A percentile compares a stretch with the other conserved stretches of the same genome.
Evolutionary conservation across 2,888 invertebrate genomes (phyloP).

Genomic region (Lacanobia wlatinum): DNA sequence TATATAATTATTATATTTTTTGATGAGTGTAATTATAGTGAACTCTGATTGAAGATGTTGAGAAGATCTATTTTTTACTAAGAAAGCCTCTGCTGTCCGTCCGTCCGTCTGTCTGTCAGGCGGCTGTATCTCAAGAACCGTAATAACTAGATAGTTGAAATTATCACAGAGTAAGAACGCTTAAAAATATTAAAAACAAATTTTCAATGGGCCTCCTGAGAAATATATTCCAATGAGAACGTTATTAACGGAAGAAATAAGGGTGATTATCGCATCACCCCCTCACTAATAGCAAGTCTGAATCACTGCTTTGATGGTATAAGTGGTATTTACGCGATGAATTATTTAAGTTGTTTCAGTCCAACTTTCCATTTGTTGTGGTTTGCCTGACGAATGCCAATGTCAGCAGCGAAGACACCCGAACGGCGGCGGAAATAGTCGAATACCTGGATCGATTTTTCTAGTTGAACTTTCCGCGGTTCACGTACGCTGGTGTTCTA

Average conservation of each 20-base stretch:
- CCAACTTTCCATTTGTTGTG: slow-evolving; percentile 57
- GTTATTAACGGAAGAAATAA: slow-evolving; percentile 6
- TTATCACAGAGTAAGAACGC: too few relatives aligned
- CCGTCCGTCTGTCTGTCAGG: too few relatives aligned
- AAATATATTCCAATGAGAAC: not conserved
- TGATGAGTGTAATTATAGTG: too few relatives aligned
- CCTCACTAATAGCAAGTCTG: not conserved
- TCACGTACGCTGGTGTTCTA: slow-evolving; percentile 69
- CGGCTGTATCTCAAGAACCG: too few relatives aligned
- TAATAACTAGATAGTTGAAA: too few relatives aligned
- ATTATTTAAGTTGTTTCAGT: slow-evolving; percentile 64
- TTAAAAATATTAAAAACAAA: not conserved
- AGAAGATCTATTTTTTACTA: too few relatives aligned
- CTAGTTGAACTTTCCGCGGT: slow-evolving; percentile 80
- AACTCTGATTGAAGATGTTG: too few relatives aligned
- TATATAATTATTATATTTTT: too few relatives aligned
- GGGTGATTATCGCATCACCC: slow-evolving; percentile 15
- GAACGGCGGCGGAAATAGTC: slow-evolving; percentile 70
- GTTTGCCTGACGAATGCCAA: slow-evolving; percentile 68
- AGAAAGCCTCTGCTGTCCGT: too few relatives aligned
- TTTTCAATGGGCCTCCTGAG: not conserved
- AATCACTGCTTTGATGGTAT: slow-evolving; percentile 52
- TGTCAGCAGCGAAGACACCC: slow-evolving; percentile 68
- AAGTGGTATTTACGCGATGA: slow-evolving; percentile 61
- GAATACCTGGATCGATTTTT: slow-evolving; percentile 82